Conservation (phyloP, 1,140 invertebrate genomes). For the Drosophila watanabei region DNA sequence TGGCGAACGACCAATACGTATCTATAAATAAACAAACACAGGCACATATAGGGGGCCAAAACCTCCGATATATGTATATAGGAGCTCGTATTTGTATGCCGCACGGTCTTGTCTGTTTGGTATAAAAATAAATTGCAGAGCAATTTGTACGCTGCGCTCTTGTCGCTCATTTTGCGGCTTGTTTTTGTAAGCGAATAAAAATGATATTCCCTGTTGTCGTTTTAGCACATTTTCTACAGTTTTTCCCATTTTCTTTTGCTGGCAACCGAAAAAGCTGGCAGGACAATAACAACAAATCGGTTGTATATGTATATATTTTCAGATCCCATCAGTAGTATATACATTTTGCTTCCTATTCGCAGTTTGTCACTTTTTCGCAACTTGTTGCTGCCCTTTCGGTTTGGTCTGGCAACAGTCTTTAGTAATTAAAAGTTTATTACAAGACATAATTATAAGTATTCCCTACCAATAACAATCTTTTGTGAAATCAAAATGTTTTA, state of each 20-base stretch:
- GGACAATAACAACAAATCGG: slow-evolving; percentile 18
- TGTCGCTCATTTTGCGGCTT: slow-evolving; percentile 46
- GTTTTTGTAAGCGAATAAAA: slow-evolving; percentile 64
- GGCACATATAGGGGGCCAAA: slow-evolving; percentile 45
- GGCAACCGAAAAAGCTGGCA: slow-evolving; percentile 38
- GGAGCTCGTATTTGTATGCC: slow-evolving; percentile 27
- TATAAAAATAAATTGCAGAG: slow-evolving; percentile 82
- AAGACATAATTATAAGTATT: background rate
- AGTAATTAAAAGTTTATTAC: background rate
- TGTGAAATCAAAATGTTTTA: background rate
- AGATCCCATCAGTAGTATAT: slow-evolving; percentile 12
- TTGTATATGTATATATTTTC: slow-evolving; percentile 17
- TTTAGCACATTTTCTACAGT: slow-evolving; percentile 42
- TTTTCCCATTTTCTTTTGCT: slow-evolving; percentile 43
- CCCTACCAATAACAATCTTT: background rate
- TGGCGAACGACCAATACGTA: slow-evolving; percentile 57
- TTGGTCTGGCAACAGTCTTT: slow-evolving; percentile 6
- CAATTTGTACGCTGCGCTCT: slow-evolving; percentile 67
- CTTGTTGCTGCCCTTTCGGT: slow-evolving; percentile 64
- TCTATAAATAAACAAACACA: slow-evolving; percentile 75
- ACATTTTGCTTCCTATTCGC: slow-evolving; percentile 54
- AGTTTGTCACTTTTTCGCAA: slow-evolving; percentile 57
- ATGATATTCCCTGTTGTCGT: slow-evolving; percentile 64
- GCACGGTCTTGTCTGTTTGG: slow-evolving; percentile 63
- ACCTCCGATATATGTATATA: slow-evolving; percentile 26